phyloP scores from a whole-genome alignment of 1,140 invertebrate genomes.

The Drosophila hydei region DNA sequence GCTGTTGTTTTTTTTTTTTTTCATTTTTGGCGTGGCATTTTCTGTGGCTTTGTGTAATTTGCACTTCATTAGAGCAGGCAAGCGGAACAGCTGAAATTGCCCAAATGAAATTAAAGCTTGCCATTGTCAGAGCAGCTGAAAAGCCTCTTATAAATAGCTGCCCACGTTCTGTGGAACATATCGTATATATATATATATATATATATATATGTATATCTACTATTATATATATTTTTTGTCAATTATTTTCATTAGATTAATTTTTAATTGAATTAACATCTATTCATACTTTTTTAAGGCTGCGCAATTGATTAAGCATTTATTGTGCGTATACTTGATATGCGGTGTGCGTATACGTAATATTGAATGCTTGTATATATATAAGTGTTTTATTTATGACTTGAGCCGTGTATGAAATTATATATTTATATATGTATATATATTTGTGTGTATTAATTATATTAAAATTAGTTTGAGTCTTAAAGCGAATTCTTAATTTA shows the following conservation, averaged over 20 bases:
- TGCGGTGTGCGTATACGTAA: background rate
- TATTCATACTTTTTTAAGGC: background rate
- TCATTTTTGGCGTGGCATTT: constrained; percentile 44
- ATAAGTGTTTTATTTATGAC: too few relatives aligned
- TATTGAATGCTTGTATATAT: too few relatives aligned
- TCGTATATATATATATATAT: background rate
- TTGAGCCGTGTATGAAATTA: too few relatives aligned
- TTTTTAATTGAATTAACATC: background rate
- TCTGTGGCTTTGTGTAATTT: constrained; percentile 77
- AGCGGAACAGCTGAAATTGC: constrained; percentile 18
- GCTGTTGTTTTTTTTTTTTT: background rate
- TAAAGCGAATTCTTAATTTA: too few relatives aligned
- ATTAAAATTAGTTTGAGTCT: too few relatives aligned
- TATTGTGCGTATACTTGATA: background rate
- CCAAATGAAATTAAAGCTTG: constrained; percentile 32
- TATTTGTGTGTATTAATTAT: too few relatives aligned
- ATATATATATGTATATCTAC: background rate
- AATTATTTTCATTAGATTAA: background rate
- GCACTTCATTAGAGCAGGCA: constrained; percentile 62
- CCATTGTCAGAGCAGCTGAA: constrained; percentile 6
- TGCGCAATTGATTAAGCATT: background rate
- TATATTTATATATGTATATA: too few relatives aligned
- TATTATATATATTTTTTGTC: background rate
- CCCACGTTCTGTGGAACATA: background rate
- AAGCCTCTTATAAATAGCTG: constrained; percentile 1